Evolutionary conservation across 2,888 invertebrate species (phyloP), one percentile per base, ranked within the genome.

Genomic region (Ernsta delagoae): DNA sequence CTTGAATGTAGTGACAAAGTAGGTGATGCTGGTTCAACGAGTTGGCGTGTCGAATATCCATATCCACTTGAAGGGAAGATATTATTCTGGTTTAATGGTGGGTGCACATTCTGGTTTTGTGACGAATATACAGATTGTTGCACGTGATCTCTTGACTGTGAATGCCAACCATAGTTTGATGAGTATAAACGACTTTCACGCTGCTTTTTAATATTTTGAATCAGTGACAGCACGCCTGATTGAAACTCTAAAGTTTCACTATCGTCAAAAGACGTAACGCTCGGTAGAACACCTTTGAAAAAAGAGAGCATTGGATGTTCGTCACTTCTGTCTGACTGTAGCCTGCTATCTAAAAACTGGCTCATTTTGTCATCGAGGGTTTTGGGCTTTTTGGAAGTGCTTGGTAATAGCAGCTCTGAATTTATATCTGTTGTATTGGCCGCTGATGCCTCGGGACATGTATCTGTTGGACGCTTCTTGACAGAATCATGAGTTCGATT

Each of bases 21-120:
- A 70, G 71, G 59, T 63, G 70, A 64, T 70, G 70, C 48, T 50
- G 50, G n/a, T 67, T 69, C 62, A 59, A 70, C 60, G 59, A 59
- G 57, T 67, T 72, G 71, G 59, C 71, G 67, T 72, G 60, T 72
- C 62, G 71, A 53, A 72, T 72, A 70, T 70, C 69, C 71, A 71
- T 61, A 71, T 65, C 66, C 71, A 71, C 57, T 50, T 71, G 71
- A 61, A 57, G 70, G 62, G 50, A 70, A 59, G 53, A 70, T 41
- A 41, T 41, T 64, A 70, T 62, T 64, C 70, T 71, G 71, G 71
- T 71, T 71, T 56, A 9, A 24, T 48, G 60, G 31, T 16, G 64
- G 59, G 43, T 59, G 50, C 50, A 50, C 39, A 59, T 41, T 60
- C 53, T 53, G 53, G 39, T 41, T 61, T 69, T 71, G 71, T 60